phyloP scores from a whole-genome alignment of 1,140 invertebrate genomes.

The Caenorhabditis tropicalis region DNA sequence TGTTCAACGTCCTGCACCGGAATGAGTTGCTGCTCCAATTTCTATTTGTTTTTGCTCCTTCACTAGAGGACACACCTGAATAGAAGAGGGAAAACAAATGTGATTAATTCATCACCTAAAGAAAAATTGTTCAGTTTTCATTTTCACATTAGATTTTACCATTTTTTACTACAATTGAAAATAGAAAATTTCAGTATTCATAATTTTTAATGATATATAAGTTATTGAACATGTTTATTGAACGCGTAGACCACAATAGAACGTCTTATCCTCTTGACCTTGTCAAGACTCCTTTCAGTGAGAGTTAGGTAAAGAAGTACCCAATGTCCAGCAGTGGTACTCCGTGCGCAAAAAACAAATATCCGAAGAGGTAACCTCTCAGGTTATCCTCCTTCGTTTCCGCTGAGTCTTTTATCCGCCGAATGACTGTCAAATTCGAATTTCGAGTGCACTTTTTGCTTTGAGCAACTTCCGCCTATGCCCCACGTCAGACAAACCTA shows the following conservation, averaged over 20 bases:
- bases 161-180: background rate
- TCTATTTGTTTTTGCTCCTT: slow-evolving; percentile 28
- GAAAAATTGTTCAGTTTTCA: background rate
- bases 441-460: slow-evolving; percentile 3
- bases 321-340: background rate
- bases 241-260: background rate
- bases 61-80: background rate
- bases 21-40: background rate
- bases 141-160: too few relatives aligned
- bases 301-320: background rate
- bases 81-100: background rate
- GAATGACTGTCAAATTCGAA: background rate
- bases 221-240: too few relatives aligned
- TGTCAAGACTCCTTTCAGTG: background rate
- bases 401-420: background rate
- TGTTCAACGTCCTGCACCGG: background rate
- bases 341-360: slow-evolving; percentile 15
- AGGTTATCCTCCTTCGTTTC: background rate
- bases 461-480: background rate
- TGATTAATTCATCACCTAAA: background rate
- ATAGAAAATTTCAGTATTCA: too few relatives aligned
- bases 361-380: background rate
- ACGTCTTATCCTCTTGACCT: background rate
- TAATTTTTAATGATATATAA: too few relatives aligned
- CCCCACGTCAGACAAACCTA: too few relatives aligned